A percentile compares a stretch with the other conserved stretches of the same genome.
Evolutionary conservation across 2,888 invertebrate species (phyloP).

Genomic region (Hypercompe scribonia): DNA sequence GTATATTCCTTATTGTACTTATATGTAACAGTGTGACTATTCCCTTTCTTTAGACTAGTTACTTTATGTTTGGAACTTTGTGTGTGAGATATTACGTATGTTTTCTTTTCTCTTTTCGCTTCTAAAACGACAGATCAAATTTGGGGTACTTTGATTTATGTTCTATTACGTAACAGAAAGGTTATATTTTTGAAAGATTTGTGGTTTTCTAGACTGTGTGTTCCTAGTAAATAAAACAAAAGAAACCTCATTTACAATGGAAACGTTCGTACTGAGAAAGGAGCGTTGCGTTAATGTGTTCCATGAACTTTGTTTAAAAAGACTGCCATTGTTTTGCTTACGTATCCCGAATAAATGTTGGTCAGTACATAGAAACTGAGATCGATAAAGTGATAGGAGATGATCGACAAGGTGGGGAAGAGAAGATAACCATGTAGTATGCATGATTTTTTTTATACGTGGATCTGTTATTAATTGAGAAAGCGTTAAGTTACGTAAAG

Average conservation of each 20-base stretch:
- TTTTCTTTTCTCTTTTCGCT: background rate
- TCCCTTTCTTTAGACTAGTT: no score
- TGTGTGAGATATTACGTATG: background rate
- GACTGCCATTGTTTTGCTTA: no score
- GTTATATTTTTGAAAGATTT: no score
- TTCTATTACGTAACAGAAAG: no score
- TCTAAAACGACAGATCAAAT: background rate
- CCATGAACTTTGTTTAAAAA: no score
- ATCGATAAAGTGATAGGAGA: background rate
- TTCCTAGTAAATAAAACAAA: no score
- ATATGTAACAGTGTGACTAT: background rate
- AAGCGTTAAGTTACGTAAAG: background rate
- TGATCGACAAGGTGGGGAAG: background rate
- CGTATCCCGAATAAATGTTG: background rate
- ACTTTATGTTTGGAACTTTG: no score
- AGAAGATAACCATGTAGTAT: background rate
- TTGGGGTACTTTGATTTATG: background rate
- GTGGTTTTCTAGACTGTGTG: no score
- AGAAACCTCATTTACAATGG: no score
- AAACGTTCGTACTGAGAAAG: no score
- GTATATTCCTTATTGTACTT: background rate
- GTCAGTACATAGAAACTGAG: background rate
- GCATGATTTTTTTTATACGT: no score
- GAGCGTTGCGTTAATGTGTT: no score
- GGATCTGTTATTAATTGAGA: background rate